A percentile compares a stretch with the other conserved stretches of the same genome.
phyloP scores from a whole-genome alignment of 1,140 invertebrate species.

The Ptiloglossa arizonensis region DNA sequence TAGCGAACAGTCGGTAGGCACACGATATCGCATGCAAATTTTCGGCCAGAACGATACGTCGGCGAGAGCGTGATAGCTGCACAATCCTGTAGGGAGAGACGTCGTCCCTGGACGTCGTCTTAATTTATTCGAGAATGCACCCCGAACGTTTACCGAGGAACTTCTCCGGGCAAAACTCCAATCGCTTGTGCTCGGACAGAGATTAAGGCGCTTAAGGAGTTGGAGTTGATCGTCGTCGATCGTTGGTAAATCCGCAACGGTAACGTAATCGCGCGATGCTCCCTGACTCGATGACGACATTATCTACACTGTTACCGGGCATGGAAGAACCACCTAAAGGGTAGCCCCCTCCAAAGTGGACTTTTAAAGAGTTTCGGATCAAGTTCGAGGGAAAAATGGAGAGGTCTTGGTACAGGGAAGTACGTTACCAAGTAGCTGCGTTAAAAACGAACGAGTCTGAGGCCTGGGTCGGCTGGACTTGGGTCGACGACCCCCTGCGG shows the following conservation, averaged over 20 bases:
- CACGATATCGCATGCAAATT: slow-evolving; percentile 18
- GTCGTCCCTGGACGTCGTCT: slow-evolving; percentile 21
- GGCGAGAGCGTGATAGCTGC: background rate
- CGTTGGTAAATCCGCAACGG: no score
- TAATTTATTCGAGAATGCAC: slow-evolving; percentile 43
- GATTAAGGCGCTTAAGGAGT: slow-evolving; percentile 9
- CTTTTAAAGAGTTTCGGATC: slow-evolving; percentile 36
- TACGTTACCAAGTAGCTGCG: no score
- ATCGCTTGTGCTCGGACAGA: slow-evolving; percentile 13
- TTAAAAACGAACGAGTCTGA: slow-evolving; percentile 38
- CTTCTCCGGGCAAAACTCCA: slow-evolving; percentile 23
- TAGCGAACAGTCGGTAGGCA: slow-evolving; percentile 6
- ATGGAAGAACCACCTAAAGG: background rate
- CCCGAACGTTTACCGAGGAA: slow-evolving; percentile 18
- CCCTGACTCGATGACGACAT: slow-evolving; percentile 34
- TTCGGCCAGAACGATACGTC: slow-evolving; percentile 9
- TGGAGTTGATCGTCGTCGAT: no score
- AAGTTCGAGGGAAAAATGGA: slow-evolving; percentile 29
- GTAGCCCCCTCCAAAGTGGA: slow-evolving; percentile 1
- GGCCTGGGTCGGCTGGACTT: slow-evolving; percentile 37
- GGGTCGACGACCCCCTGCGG: slow-evolving; percentile 79
- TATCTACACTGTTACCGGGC: slow-evolving; percentile 22
- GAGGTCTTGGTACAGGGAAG: background rate
- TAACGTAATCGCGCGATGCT: no score
- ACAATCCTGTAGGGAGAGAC: background rate